Percentiles rank a stretch among this genome's conserved stretches.
These are phyloP conservation scores for Eulemur coronatus DNA, from an alignment of 2,797 vertebrate species.

Conservation along the genomic window DNA sequence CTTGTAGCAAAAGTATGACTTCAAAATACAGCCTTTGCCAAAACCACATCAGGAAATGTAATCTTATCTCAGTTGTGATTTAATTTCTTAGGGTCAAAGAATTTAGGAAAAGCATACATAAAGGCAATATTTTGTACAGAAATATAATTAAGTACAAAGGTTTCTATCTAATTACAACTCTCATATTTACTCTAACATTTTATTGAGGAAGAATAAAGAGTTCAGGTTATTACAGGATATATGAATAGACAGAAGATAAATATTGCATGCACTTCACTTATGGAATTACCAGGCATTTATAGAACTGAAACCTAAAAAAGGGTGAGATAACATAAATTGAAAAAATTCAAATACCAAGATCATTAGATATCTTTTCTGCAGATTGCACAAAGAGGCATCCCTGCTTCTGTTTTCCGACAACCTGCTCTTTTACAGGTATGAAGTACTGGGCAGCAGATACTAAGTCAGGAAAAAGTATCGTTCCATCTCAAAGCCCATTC, in stretches of 20 bases:
- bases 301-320: background rate
- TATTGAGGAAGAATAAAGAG: background rate
- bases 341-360: background rate
- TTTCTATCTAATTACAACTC: background rate
- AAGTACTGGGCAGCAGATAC: background rate
- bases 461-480: background rate
- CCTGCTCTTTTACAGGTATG: background rate
- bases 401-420: background rate
- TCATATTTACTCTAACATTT: background rate
- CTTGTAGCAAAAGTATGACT: background rate
- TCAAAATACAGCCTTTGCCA: background rate
- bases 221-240: background rate
- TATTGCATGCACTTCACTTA: background rate
- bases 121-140: background rate
- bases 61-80: background rate
- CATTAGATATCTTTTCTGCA: background rate
- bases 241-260: background rate
- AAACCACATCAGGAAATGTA: background rate
- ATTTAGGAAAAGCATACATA: background rate
- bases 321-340: background rate
- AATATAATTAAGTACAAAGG: background rate
- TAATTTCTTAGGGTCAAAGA: background rate
- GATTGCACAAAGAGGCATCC: background rate
- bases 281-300: background rate
- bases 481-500: background rate